Conservation (phyloP, 2,888 invertebrate species). For the Apamea epomidion region DNA sequence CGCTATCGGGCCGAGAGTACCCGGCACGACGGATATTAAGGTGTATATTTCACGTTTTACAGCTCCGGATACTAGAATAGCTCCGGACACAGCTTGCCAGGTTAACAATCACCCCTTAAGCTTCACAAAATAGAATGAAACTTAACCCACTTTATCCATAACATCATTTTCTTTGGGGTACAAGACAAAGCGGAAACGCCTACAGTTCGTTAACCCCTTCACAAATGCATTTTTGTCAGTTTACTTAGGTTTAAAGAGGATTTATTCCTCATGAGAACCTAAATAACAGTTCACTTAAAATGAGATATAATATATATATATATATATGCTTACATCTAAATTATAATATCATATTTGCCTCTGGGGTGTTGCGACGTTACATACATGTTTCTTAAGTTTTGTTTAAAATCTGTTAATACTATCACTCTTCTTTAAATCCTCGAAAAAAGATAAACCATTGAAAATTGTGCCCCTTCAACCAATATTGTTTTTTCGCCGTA, state of each 20-base stretch:
- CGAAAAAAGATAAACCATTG: background rate
- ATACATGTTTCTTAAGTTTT: background rate
- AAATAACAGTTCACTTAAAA: background rate
- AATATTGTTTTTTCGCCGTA: background rate
- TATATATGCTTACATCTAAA: background rate
- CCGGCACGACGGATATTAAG: slow-evolving; percentile 63
- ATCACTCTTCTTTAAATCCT: background rate
- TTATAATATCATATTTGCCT: background rate
- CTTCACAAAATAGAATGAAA: slow-evolving; percentile 21
- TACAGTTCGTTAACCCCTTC: slow-evolving; percentile 21
- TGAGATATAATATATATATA: too few relatives aligned
- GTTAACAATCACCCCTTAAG: slow-evolving; percentile 30
- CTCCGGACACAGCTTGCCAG: slow-evolving; percentile 9
- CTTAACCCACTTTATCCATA: slow-evolving; percentile 14
- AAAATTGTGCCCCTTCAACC: background rate
- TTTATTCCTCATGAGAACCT: background rate
- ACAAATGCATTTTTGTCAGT: background rate
- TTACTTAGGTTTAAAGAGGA: background rate
- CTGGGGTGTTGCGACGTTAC: background rate
- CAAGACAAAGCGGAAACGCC: slow-evolving; percentile 11
- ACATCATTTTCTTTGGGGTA: slow-evolving; percentile 6
- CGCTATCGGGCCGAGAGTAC: slow-evolving; percentile 33
- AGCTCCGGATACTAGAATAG: slow-evolving; percentile 32
- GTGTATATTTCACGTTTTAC: slow-evolving; percentile 69
- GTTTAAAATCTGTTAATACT: background rate